Conservation (phyloP, 2,797 vertebrate species). For the Anguilla pacifica region DNA sequence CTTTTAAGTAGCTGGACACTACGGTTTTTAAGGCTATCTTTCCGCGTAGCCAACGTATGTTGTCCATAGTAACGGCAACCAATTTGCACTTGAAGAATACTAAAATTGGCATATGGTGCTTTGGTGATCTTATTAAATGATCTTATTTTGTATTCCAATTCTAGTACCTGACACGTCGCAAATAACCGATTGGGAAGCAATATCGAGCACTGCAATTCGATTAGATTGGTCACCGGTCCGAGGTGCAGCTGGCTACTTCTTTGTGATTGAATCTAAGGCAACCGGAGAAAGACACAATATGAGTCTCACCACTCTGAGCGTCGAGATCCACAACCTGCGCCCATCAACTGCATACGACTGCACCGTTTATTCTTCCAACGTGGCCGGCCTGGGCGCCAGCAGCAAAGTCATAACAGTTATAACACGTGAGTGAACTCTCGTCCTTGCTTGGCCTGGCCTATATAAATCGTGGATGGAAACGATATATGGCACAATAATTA, state of each 20-base stretch:
- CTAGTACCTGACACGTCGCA: conserved; percentile 72
- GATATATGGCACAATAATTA: neutral
- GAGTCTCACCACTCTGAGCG: conserved; percentile 51
- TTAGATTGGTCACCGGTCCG: conserved; percentile 66
- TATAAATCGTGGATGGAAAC: neutral
- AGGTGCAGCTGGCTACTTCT: conserved; percentile 64
- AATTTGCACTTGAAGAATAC: neutral
- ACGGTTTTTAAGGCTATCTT: neutral
- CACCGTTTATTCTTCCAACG: conserved; percentile 66
- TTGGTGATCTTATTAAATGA: neutral
- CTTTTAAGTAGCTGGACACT: neutral
- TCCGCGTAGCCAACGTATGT: neutral
- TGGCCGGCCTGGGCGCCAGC: conserved; percentile 62
- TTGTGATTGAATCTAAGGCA: conserved; percentile 51
- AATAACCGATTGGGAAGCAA: conserved; percentile 60
- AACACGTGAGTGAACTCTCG: conserved; percentile 67
- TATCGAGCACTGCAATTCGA: conserved; percentile 69
- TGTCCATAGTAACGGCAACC: neutral
- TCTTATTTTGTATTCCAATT: conserved; percentile 4
- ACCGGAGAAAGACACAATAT: conserved; percentile 36
- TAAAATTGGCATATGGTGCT: neutral
- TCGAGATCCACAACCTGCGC: conserved; percentile 58
- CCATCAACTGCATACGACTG: conserved; percentile 67
- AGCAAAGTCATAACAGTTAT: conserved; percentile 61
- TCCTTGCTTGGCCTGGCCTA: neutral